A percentile compares a stretch with the other conserved stretches of the same genome.
Evolutionary conservation across 2,888 invertebrate genomes (phyloP).

Genomic region (Malachius bipustulatus): DNA sequence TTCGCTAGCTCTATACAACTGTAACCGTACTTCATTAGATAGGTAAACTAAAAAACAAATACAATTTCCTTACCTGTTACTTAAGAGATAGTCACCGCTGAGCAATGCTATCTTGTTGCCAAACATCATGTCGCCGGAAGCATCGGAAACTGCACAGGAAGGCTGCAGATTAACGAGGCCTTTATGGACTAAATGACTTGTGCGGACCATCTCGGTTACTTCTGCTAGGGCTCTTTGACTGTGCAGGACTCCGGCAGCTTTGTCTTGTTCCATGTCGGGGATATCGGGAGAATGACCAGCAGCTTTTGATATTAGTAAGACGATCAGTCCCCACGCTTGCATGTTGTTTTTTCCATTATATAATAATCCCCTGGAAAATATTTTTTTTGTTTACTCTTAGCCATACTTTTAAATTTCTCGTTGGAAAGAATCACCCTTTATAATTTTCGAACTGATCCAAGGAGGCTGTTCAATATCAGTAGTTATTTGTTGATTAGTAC

Average conservation of each 20-base stretch:
- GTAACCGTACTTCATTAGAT: too few species aligned
- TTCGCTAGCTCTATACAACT: conserved; percentile 79
- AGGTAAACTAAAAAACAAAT: too few species aligned
- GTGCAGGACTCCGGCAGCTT: conserved; percentile 73
- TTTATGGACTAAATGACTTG: conserved; percentile 77
- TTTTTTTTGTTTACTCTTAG: too few species aligned
- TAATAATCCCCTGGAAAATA: conserved; percentile 57
- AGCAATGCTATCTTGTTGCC: conserved; percentile 91
- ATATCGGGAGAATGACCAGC: conserved; percentile 73
- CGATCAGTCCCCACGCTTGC: conserved; percentile 90
- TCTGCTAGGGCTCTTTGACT: conserved; percentile 83
- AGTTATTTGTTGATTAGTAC: too few species aligned
- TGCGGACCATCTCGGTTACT: conserved; percentile 93
- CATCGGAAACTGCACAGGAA: conserved; percentile 39
- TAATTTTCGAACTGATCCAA: not conserved
- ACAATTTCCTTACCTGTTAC: conserved; percentile 40
- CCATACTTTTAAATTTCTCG: too few species aligned
- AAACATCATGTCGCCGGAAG: conserved; percentile 71
- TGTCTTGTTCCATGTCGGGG: conserved; percentile 74
- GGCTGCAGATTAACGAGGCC: conserved; percentile 66
- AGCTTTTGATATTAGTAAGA: conserved; percentile 82
- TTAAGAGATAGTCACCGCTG: conserved; percentile 80
- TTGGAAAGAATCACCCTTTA: too few species aligned
- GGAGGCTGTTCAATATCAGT: too few species aligned
- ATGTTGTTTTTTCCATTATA: conserved; percentile 88